Conservation (phyloP, 2,888 invertebrate genomes). For the Harpalus rubripes region DNA sequence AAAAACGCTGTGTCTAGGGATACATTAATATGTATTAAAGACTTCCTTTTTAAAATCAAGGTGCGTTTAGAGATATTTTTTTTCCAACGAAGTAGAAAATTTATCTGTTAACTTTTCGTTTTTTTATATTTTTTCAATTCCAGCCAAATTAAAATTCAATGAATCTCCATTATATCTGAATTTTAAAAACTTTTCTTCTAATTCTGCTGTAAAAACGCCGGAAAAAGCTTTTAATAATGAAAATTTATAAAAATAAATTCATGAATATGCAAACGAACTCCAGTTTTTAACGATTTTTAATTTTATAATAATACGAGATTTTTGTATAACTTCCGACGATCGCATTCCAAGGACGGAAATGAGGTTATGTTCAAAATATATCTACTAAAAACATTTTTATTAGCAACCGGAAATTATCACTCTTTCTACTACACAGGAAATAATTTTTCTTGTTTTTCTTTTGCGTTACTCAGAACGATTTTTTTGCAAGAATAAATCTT, state of each 20-base stretch:
- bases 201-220: background rate
- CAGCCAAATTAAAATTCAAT: background rate
- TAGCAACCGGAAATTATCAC: conserved; percentile 38
- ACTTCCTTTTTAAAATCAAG: too few relatives aligned
- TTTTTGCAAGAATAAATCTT: background rate
- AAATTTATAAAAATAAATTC: conserved; percentile 29
- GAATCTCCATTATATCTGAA: background rate
- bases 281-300: background rate
- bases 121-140: background rate
- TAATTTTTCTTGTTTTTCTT: conserved; percentile 23
- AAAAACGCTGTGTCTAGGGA: too few relatives aligned
- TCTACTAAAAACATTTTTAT: conserved; percentile 18
- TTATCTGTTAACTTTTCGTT: background rate
- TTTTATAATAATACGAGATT: conserved; percentile 1
- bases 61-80: too few relatives aligned
- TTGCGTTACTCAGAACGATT: background rate
- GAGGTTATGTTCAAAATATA: conserved; percentile 14
- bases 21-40: too few relatives aligned
- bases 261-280: conserved; percentile 12
- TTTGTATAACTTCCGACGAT: background rate
- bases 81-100: background rate
- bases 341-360: background rate
- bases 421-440: conserved; percentile 36
- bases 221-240: conserved; percentile 20
- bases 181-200: background rate